A percentile compares a stretch with the other conserved stretches of the same genome.
These are phyloP conservation scores for Pseudomyrmex gracilis DNA, from an alignment of 1,140 invertebrate genomes.

Conservation along the genomic window DNA sequence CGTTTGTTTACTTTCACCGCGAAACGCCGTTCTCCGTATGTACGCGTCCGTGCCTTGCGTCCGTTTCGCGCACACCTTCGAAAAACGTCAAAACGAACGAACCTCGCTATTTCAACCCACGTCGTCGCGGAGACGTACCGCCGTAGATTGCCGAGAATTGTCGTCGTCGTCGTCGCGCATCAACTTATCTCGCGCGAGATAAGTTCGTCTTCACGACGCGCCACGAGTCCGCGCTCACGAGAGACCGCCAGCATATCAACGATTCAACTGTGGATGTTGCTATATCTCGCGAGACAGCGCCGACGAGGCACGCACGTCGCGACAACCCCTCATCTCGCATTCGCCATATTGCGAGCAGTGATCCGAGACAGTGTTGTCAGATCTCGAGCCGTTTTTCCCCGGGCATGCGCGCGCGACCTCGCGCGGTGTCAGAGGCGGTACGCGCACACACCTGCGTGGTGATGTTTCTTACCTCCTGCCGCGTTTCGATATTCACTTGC, in stretches of 20 bases:
- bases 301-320: constrained; percentile 64
- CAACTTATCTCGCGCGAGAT: constrained; percentile 33
- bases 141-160: background rate
- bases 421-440: too few species aligned
- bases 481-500: too few species aligned
- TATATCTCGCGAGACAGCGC: constrained; percentile 21
- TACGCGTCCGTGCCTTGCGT: background rate
- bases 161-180: constrained; percentile 11
- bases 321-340: constrained; percentile 74
- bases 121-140: constrained; percentile 1
- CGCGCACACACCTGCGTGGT: too few species aligned
- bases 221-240: constrained; percentile 18
- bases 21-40: background rate
- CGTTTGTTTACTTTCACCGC: constrained; percentile 78
- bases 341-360: constrained; percentile 80
- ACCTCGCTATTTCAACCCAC: background rate
- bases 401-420: too few species aligned
- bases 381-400: too few species aligned
- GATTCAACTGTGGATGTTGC: constrained; percentile 46
- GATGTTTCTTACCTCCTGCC: too few species aligned
- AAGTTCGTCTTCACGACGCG: constrained; percentile 54
- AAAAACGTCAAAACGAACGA: background rate
- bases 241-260: constrained; percentile 60
- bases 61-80: too few species aligned
- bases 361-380: too few species aligned